Evolutionary conservation across 2,797 vertebrate genomes (phyloP).

Genomic region (Spondyliosoma cantharus): DNA sequence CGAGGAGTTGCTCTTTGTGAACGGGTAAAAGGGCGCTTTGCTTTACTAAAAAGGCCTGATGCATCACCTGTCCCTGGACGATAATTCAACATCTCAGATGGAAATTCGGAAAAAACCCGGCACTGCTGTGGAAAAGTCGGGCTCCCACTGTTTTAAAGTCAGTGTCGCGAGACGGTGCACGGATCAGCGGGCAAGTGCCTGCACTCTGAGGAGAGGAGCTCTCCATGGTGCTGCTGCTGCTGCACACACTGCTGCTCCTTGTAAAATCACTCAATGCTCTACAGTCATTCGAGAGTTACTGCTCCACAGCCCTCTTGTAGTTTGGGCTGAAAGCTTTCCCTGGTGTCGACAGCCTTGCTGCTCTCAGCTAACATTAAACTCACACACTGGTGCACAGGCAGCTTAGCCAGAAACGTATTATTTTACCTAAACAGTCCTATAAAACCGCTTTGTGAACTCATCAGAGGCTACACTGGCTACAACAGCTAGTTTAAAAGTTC

Average conservation of each 20-base stretch:
- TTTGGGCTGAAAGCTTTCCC: slow-evolving; percentile 47
- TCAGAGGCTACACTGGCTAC: neutral
- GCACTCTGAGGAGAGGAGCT: slow-evolving; percentile 55
- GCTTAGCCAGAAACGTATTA: slow-evolving; percentile 23
- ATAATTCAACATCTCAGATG: slow-evolving; percentile 15
- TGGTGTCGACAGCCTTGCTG: slow-evolving; percentile 39
- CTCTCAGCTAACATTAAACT: slow-evolving; percentile 42
- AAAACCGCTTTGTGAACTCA: slow-evolving; percentile 17
- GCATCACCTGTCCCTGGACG: slow-evolving; percentile 25
- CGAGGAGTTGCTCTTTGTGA: neutral
- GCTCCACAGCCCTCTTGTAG: slow-evolving; percentile 55
- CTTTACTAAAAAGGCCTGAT: neutral
- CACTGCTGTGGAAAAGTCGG: slow-evolving; percentile 4
- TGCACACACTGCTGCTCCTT: slow-evolving; percentile 62
- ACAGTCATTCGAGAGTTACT: slow-evolving; percentile 55
- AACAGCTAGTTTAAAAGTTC: slow-evolving; percentile 24
- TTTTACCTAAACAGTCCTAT: slow-evolving; percentile 37
- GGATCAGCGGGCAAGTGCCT: slow-evolving; percentile 52
- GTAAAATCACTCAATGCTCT: slow-evolving; percentile 60
- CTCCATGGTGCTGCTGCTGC: slow-evolving; percentile 56
- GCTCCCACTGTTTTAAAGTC: slow-evolving; percentile 43
- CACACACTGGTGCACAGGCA: slow-evolving; percentile 6
- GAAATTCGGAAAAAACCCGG: neutral
- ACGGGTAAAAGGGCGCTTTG: slow-evolving; percentile 2
- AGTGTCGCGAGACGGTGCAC: slow-evolving; percentile 45